Evolutionary conservation across 2,888 invertebrate species (phyloP).

Genomic region (Apomyelois bistriatella): DNA sequence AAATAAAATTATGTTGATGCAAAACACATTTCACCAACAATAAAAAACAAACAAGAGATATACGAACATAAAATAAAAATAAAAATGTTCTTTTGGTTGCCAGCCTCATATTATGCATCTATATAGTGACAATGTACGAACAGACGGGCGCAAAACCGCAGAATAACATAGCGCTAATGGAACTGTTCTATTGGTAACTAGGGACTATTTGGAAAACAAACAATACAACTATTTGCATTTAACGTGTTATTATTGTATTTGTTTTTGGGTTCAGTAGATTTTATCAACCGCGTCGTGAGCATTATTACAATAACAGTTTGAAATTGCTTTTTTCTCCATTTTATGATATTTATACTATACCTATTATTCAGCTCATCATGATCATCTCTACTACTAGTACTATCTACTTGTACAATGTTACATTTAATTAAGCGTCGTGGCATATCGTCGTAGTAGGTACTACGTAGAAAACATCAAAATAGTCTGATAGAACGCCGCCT

Average conservation of each 20-base stretch:
- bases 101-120: background rate
- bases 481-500: background rate
- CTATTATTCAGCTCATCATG: too few species aligned
- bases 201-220: background rate
- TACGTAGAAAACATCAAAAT: background rate
- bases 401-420: too few species aligned
- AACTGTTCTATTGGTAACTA: background rate
- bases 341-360: too few species aligned
- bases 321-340: too few species aligned
- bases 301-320: too few species aligned
- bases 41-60: background rate
- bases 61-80: background rate
- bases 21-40: background rate
- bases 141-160: background rate
- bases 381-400: too few species aligned
- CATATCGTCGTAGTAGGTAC: background rate
- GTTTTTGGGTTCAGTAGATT: background rate
- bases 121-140: background rate
- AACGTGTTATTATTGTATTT: background rate
- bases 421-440: too few species aligned
- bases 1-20: background rate
- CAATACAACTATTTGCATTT: background rate
- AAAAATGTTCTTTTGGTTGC: conserved; percentile 4
- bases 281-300: background rate
- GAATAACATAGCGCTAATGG: conserved; percentile 2